Evolutionary conservation across 1,140 invertebrate species (phyloP).

Genomic region (Atopsyche davidsoni): DNA sequence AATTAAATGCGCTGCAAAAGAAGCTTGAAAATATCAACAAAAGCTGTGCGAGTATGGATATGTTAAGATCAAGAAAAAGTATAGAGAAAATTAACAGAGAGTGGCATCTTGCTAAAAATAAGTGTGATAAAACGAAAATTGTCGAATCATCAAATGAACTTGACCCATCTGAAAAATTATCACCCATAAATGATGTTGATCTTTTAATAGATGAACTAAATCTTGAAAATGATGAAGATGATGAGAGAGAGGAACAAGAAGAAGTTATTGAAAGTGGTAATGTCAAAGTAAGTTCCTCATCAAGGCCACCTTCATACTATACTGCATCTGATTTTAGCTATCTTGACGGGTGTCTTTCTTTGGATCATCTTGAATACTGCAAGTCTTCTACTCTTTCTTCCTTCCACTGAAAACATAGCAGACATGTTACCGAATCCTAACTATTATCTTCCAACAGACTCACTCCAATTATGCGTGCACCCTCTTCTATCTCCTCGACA

Average conservation of each 20-base stretch:
- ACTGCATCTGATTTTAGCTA: too few species aligned
- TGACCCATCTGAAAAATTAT: constrained; percentile 34
- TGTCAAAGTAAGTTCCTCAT: constrained; percentile 13
- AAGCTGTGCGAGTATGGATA: constrained; percentile 50
- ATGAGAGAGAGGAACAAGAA: constrained; percentile 40
- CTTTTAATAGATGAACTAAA: constrained; percentile 30
- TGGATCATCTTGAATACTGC: too few species aligned
- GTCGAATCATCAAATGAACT: constrained; percentile 32
- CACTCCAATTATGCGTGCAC: too few species aligned
- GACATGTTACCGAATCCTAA: too few species aligned
- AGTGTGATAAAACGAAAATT: constrained; percentile 39
- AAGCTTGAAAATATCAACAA: constrained; percentile 53
- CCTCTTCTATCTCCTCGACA: too few species aligned
- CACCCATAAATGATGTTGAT: constrained; percentile 36
- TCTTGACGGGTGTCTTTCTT: too few species aligned
- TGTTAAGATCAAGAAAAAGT: constrained; percentile 42
- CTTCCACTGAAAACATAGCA: too few species aligned
- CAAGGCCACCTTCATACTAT: too few species aligned
- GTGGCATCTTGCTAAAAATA: constrained; percentile 23
- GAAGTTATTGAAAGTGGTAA: constrained; percentile 43
- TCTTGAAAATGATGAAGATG: constrained; percentile 31
- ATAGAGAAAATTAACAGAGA: constrained; percentile 37
- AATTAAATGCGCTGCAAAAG: constrained; percentile 47
- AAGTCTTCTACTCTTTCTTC: too few species aligned
- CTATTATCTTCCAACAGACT: too few species aligned